Evolutionary conservation across 2,888 invertebrate species (phyloP).

Genomic region (Sphaeridia pumilis): DNA sequence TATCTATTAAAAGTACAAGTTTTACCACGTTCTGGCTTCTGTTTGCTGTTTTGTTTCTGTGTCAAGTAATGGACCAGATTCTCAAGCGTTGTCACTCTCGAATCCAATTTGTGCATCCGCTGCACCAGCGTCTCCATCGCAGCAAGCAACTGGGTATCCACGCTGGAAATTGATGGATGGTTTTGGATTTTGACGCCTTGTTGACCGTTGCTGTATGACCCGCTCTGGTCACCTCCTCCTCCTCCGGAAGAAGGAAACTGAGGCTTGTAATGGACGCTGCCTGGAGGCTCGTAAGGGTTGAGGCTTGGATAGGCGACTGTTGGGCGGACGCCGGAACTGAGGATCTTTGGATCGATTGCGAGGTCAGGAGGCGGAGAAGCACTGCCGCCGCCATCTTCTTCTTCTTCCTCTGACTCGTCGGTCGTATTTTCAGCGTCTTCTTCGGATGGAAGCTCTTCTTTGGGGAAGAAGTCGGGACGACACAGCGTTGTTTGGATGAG

Average conservation of each 20-base stretch:
- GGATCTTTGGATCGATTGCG: not conserved
- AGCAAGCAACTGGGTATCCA: constrained; percentile 27
- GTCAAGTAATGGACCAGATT: constrained; percentile 29
- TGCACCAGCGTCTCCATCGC: constrained; percentile 32
- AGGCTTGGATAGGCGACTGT: not conserved
- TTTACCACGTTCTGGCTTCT: constrained; percentile 29
- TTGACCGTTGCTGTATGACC: not conserved
- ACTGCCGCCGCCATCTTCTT: too few species aligned
- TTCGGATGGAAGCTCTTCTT: not conserved
- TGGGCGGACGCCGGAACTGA: not conserved
- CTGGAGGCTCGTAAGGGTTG: not conserved
- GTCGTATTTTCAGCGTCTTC: too few species aligned
- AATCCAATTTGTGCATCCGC: constrained; percentile 31
- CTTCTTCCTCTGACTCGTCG: too few species aligned
- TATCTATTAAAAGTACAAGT: too few species aligned
- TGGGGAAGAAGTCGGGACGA: not conserved
- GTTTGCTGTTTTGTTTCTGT: constrained; percentile 19
- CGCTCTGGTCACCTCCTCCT: not conserved
- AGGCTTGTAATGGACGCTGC: not conserved
- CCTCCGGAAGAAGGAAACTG: too few species aligned
- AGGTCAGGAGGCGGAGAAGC: too few species aligned
- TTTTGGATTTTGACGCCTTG: not conserved
- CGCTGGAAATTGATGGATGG: constrained; percentile 17
- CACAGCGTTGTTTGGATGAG: not conserved
- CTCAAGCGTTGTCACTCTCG: constrained; percentile 27